Evolutionary conservation across 2,888 invertebrate genomes (phyloP).

Genomic region (Halocaridina rubra): DNA sequence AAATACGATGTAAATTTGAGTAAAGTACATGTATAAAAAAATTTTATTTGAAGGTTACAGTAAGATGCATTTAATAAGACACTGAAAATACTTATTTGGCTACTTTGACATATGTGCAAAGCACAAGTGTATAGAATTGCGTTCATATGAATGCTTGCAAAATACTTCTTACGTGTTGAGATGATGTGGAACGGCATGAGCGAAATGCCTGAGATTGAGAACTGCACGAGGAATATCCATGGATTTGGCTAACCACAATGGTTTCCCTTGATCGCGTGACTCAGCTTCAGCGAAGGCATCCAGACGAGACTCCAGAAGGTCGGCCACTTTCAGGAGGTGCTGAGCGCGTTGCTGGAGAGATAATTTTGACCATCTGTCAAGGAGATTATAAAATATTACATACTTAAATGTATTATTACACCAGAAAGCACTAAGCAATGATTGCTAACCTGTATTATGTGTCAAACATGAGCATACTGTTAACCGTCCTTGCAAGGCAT

Average conservation of each 20-base stretch:
- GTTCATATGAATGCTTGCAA: too few relatives aligned
- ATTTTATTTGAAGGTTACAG: too few relatives aligned
- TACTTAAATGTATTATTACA: neutral
- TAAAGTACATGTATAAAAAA: too few relatives aligned
- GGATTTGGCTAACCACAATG: conserved; percentile 69
- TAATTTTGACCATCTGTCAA: conserved; percentile 70
- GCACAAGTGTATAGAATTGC: too few relatives aligned
- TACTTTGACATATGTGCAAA: too few relatives aligned
- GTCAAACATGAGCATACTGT: neutral
- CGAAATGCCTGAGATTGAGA: conserved; percentile 72
- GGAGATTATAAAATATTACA: neutral
- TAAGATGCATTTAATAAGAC: too few relatives aligned
- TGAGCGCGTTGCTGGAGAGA: conserved; percentile 68
- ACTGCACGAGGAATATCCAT: conserved; percentile 73
- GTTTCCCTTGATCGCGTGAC: conserved; percentile 73
- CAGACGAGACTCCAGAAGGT: conserved; percentile 70
- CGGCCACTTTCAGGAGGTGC: conserved; percentile 70
- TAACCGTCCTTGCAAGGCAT: too few relatives aligned
- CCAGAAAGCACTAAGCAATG: neutral
- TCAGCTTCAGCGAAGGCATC: conserved; percentile 71
- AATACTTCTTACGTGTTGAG: conserved; percentile 65
- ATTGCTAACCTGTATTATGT: neutral
- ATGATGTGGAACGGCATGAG: conserved; percentile 69
- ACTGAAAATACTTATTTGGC: too few relatives aligned
- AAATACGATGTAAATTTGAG: too few relatives aligned